Evolutionary conservation across 2,888 invertebrate species (phyloP).

Genomic region (Acanthosepion esculentum): DNA sequence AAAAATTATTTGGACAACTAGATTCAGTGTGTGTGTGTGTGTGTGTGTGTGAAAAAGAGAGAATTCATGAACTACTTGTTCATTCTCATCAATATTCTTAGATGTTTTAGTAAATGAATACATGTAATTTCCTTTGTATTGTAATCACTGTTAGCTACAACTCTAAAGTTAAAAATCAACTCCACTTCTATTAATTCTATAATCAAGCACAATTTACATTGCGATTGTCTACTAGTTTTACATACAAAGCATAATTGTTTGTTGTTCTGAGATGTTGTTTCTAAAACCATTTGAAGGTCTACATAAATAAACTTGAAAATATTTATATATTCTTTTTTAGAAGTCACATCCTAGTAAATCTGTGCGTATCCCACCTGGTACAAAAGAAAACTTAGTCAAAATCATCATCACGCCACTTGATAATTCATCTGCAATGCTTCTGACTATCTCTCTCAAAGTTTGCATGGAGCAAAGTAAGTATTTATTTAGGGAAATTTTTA

Average conservation of each 20-base stretch:
- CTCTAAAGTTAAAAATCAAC: no score
- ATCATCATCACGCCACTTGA: neutral
- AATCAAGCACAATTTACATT: neutral
- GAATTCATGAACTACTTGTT: no score
- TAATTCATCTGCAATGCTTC: neutral
- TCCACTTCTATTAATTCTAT: neutral
- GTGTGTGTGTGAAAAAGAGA: no score
- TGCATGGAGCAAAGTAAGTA: neutral
- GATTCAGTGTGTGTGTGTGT: no score
- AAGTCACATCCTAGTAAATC: neutral
- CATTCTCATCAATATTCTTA: no score
- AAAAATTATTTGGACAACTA: no score
- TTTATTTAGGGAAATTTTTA: neutral
- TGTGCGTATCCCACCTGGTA: neutral
- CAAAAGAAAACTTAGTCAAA: neutral
- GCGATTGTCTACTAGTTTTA: neutral
- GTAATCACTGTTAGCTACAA: no score
- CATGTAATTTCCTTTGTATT: no score
- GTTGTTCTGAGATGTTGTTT: neutral
- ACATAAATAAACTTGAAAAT: neutral
- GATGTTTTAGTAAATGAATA: no score
- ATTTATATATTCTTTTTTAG: neutral
- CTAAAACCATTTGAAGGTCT: neutral
- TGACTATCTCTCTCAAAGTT: neutral
- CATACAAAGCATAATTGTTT: neutral